Evolutionary conservation across 2,113 vertebrate species (phyloP), one percentile per base, ranked within the genome.

Genomic region (Aphyosemion australe): DNA sequence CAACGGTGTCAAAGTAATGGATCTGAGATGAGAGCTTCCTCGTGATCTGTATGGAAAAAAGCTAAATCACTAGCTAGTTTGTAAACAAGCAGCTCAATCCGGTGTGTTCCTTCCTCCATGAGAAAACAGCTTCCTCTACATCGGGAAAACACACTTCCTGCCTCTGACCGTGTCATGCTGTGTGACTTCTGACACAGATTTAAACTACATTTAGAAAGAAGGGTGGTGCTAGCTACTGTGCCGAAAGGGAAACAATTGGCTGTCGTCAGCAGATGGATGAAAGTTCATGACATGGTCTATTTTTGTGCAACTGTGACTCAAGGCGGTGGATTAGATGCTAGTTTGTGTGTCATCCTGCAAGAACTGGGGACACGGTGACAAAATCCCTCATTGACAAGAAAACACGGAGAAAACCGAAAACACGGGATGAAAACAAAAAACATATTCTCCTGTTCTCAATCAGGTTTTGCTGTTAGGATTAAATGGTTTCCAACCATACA

Each of bases 141-240:
- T 72, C 65, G 89, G 82, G 53, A 32, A 56, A 16, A 78, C 26
- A 16, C 37, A 82, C 78, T 80, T 86, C 74, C 79, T 71, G 54
- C 55, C 11, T 10, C 41, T 67, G 19, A 26, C 16, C 16, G 21
- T 59, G 41, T 12, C 15, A 49, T 15, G 53, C 37, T 20, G 4
- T 21, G 61, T 69, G 76, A 85, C 80, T 37, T 84, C 54, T 72
- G 80, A 62, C 81, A 79, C 62, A 78, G 47, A 72, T 70, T 42
- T 31, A n/a, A 6, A 20, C 42, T 6, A 4, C 50, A 68, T 37
- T 15, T 47, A 13, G 20, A 45, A 45, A 55, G 16, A 50, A 55
- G 61, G 63, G 70, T 0, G 32, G 39, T 19, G n/a, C 58, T 54
- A 63, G 51, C 60, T 19, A 15, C 42, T 66, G 64, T 78, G 54